Conservation (phyloP, 2,888 invertebrate genomes). For the Agriopis marginaria region DNA sequence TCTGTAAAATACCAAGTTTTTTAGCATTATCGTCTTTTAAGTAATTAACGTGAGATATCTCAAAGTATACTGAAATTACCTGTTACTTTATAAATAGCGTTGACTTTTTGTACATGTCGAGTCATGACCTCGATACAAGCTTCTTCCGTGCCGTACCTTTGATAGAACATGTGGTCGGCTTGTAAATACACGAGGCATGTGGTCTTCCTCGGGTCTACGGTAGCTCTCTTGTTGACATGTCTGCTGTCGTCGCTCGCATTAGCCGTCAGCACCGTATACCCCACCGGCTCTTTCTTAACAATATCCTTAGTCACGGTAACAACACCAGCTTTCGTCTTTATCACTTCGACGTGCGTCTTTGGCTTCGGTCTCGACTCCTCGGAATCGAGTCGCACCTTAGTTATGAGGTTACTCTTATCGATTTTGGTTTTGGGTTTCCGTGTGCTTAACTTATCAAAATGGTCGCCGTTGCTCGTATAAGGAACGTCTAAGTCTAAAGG, state of each 20-base stretch:
- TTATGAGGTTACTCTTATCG: slow-evolving; percentile 83
- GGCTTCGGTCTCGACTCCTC: slow-evolving; percentile 87
- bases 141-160: slow-evolving; percentile 97
- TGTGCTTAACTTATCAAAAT: slow-evolving; percentile 80
- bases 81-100: slow-evolving; percentile 94
- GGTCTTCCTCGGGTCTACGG: slow-evolving; percentile 94
- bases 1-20: slow-evolving; percentile 83
- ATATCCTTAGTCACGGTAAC: slow-evolving; percentile 88
- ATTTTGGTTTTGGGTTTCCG: slow-evolving; percentile 83
- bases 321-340: slow-evolving; percentile 88
- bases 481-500: slow-evolving; percentile 89
- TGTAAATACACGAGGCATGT: slow-evolving; percentile 98
- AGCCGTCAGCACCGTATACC: slow-evolving; percentile 77
- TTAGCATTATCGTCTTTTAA: slow-evolving; percentile 20
- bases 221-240: slow-evolving; percentile 89
- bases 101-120: slow-evolving; percentile 96
- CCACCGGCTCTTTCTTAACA: slow-evolving; percentile 86
- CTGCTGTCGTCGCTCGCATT: slow-evolving; percentile 85
- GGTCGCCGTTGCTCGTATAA: slow-evolving; percentile 87
- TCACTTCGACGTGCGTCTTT: slow-evolving; percentile 89
- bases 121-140: slow-evolving; percentile 98
- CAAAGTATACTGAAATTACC: slow-evolving; percentile 80
- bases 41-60: slow-evolving; percentile 14
- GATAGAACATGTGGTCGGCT: slow-evolving; percentile 98
- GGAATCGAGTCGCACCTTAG: slow-evolving; percentile 82